phyloP scores from a whole-genome alignment of 2,888 invertebrate genomes.

The Agrypnus murinus region DNA sequence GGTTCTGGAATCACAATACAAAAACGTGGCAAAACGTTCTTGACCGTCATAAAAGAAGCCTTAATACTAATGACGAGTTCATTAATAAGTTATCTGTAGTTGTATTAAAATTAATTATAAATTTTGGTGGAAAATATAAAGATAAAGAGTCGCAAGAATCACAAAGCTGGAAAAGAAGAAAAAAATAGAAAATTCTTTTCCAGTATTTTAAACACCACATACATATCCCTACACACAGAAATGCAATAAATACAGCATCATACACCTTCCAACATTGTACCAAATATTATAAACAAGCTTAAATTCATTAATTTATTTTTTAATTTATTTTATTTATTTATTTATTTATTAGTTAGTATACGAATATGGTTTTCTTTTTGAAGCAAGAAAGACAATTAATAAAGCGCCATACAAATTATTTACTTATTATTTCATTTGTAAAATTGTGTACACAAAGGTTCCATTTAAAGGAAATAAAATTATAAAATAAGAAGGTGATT shows the following conservation, averaged over 20 bases:
- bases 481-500: conserved; percentile 27
- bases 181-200: conserved; percentile 28
- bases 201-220: no score
- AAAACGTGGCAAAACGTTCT: conserved; percentile 74
- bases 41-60: conserved; percentile 48
- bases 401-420: conserved; percentile 20
- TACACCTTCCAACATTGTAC: no score
- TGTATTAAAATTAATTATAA: conserved; percentile 59
- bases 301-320: conserved; percentile 23
- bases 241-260: no score
- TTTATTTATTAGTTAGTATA: conserved; percentile 15
- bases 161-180: conserved; percentile 49
- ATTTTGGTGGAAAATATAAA: conserved; percentile 68
- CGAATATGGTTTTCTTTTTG: no score
- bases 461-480: conserved; percentile 31
- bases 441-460: conserved; percentile 38
- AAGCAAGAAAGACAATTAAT: not conserved
- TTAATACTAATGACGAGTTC: not conserved
- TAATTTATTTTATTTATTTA: conserved; percentile 17
- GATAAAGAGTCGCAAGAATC: conserved; percentile 33
- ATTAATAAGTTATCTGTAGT: conserved; percentile 5
- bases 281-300: conserved; percentile 34
- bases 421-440: conserved; percentile 19
- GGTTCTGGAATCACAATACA: conserved; percentile 76
- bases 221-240: no score